These are phyloP conservation scores for Pinctada fucata DNA, from an alignment of 2,888 invertebrate species.

Conservation along the genomic window DNA sequence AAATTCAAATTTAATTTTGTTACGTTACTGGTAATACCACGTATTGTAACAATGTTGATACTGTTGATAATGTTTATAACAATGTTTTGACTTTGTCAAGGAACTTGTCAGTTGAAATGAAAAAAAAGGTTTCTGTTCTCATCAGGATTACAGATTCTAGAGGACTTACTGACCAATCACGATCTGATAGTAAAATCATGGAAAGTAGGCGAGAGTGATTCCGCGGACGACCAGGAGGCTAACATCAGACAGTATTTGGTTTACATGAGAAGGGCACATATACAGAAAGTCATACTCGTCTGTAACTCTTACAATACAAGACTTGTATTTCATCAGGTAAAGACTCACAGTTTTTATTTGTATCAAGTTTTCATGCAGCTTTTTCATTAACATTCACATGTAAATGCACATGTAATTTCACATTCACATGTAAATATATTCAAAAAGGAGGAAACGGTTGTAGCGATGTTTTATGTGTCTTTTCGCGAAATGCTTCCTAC, in stretches of 20 bases:
- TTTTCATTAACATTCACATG: not conserved
- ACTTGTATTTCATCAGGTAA: constrained; percentile 7
- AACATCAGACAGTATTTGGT: constrained; percentile 7
- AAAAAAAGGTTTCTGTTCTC: not conserved
- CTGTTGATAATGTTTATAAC: no score
- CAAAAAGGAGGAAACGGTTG: no score
- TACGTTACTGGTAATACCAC: no score
- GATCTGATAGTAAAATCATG: constrained; percentile 67
- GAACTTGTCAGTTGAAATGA: no score
- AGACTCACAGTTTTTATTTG: not conserved
- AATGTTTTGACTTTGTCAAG: no score
- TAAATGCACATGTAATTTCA: not conserved
- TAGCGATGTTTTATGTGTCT: no score
- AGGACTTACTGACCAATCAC: constrained; percentile 64
- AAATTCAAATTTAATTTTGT: no score
- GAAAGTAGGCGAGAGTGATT: constrained; percentile 46
- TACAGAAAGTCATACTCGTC: not conserved
- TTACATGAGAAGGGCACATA: constrained; percentile 13
- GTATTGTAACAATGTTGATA: no score
- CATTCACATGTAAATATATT: not conserved
- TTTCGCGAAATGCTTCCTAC: no score
- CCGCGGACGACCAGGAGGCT: not conserved
- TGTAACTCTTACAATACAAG: constrained; percentile 8
- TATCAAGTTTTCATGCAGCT: no score
- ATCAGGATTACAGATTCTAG: constrained; percentile 59